Base-by-base conservation (phyloP, 1,140 invertebrate genomes). In the Ganaspis sp. region DNA sequence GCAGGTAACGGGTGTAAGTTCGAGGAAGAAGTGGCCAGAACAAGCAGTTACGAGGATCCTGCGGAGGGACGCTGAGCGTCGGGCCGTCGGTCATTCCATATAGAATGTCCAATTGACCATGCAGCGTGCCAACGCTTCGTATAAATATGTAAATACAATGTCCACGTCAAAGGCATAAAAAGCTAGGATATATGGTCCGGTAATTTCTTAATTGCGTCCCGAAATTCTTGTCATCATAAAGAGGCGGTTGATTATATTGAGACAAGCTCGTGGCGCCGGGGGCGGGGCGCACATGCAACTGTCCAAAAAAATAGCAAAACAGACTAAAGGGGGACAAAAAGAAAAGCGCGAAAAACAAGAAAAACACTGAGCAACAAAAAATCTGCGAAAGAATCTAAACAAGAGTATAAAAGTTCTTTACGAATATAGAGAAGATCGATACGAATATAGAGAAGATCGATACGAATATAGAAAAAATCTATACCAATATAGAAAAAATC, bases 201-300 rank as follows among this genome's bases (percentile, higher is more conserved):
- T 90, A 90, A 91, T 91, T 90, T 90, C 89, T 91, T 90, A 91
- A 91, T 91, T 90, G 88, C 87, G 83, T 80, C 73, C 83, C 84
- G 84, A 89, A 90, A 91, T 90, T 90, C 89, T 88, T 90, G 88
- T 90, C 89, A 89, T 89, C 88, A 86, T 90, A 90, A 90, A 90
- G 80, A 88, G 85, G 81, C 81, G 83, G 81, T 86, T 88, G 87
- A 89, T 90, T 88, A 83, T 82, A 84, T 84, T 82, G 81, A 83
- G 84, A 84, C 72, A 73, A 69, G 77, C 74, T 73, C 37, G 71
- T 83, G 85, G 87, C 87, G 86, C 83, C 83, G 76, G 54, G 69
- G 42, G 72, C 49, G 64, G 53, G 40, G 40, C 58, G 42, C 5
- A 29, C 45, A 71, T 40, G 23, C 37, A 72, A 42, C 34, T 17